These are phyloP conservation scores for Microdon myrmicae DNA, from an alignment of 2,888 invertebrate genomes.

Conservation along the genomic window DNA sequence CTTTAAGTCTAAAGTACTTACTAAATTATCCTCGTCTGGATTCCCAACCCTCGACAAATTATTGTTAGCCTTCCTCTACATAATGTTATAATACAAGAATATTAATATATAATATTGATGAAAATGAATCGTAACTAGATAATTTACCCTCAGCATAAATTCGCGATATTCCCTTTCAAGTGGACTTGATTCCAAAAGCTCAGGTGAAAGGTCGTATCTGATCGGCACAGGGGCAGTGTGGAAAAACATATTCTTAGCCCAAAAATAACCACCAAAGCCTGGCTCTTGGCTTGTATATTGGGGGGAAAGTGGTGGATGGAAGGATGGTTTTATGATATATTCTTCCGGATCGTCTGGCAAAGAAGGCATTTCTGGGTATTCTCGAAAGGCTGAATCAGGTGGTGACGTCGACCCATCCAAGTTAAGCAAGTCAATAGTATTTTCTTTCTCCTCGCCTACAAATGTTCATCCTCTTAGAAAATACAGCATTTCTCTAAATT, in stretches of 20 bases:
- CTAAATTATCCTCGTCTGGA: slow-evolving; percentile 79
- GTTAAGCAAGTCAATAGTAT: slow-evolving; percentile 77
- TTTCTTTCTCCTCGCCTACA: slow-evolving; percentile 72
- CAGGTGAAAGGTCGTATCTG: slow-evolving; percentile 76
- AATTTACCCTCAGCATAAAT: slow-evolving; percentile 70
- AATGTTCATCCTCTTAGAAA: slow-evolving; percentile 3
- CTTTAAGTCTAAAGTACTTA: slow-evolving; percentile 68
- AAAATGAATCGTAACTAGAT: not conserved
- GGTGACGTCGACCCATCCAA: slow-evolving; percentile 70
- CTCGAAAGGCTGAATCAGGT: slow-evolving; percentile 83
- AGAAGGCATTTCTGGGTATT: slow-evolving; percentile 78
- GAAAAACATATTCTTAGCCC: too few species aligned
- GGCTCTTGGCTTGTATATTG: slow-evolving; percentile 64
- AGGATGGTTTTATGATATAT: slow-evolving; percentile 72
- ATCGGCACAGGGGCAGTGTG: slow-evolving; percentile 56
- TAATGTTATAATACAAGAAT: not conserved
- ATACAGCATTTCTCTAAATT: slow-evolving; percentile 21
- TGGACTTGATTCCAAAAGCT: slow-evolving; percentile 59
- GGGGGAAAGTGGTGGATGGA: slow-evolving; percentile 73
- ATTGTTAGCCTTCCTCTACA: too few species aligned
- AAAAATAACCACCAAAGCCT: slow-evolving; percentile 66
- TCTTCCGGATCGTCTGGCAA: slow-evolving; percentile 71
- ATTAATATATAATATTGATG: slow-evolving; percentile 1
- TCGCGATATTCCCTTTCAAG: slow-evolving; percentile 75
- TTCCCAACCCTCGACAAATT: too few species aligned